These are phyloP conservation scores for Peromyscus eremicus DNA, from an alignment of 2,797 vertebrate genomes.

Conservation along the genomic window DNA sequence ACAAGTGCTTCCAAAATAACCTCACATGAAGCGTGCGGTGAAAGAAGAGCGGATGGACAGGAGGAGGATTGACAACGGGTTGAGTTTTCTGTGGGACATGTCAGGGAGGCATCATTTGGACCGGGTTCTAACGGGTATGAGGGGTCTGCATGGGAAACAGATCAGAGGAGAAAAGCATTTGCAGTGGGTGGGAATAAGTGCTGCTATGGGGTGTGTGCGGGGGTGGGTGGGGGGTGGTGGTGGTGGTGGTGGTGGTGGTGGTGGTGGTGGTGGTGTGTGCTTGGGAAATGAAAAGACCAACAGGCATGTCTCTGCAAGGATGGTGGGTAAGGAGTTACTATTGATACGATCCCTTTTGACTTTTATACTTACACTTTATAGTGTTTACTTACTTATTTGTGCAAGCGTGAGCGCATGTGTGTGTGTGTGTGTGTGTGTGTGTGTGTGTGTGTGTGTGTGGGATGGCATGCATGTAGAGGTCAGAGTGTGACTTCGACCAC, in stretches of 20 bases:
- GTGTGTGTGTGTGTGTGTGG: no score
- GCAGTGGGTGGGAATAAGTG: not conserved
- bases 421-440: no score
- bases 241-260: not conserved
- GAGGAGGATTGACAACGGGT: not conserved
- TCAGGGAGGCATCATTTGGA: not conserved
- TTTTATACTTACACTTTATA: not conserved
- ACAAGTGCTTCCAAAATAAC: not conserved
- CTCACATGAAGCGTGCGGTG: not conserved
- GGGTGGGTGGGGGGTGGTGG: no score
- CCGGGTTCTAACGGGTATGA: not conserved
- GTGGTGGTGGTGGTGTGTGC: not conserved
- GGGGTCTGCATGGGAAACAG: not conserved
- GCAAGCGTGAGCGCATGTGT: not conserved
- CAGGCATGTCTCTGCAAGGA: no score
- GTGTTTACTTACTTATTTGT: not conserved
- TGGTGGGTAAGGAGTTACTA: no score
- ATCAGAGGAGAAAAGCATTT: not conserved
- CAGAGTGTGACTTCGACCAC: not conserved
- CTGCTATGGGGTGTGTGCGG: not conserved
- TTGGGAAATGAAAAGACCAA: not conserved
- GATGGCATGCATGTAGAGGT: not conserved
- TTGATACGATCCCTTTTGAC: not conserved
- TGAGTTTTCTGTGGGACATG: not conserved
- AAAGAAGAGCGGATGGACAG: not conserved